Evolutionary conservation across 2,888 invertebrate species (phyloP).

Genomic region (Caenorhabditis virilis): DNA sequence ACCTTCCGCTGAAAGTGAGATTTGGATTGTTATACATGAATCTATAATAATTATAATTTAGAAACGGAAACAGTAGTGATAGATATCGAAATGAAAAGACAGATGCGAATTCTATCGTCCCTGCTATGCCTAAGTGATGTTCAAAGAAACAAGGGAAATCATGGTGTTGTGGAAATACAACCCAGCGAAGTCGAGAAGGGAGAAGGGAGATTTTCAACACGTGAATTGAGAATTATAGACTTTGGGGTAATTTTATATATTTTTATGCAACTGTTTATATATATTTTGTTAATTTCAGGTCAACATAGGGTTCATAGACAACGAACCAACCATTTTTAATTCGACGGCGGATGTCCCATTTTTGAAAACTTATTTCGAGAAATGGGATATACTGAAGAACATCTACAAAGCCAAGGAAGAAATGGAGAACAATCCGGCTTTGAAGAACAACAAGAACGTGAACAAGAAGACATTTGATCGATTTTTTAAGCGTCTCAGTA

Average conservation of each 20-base stretch:
- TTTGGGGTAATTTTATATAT: slow-evolving; percentile 23
- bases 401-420: slow-evolving; percentile 23
- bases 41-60: slow-evolving; percentile 26
- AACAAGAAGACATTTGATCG: slow-evolving; percentile 22
- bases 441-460: slow-evolving; percentile 26
- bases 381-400: slow-evolving; percentile 17
- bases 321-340: slow-evolving; percentile 22
- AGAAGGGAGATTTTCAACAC: slow-evolving; percentile 18
- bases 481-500: slow-evolving; percentile 25
- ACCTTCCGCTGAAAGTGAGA: slow-evolving; percentile 23
- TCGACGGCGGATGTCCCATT: slow-evolving; percentile 21
- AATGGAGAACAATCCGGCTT: slow-evolving; percentile 18
- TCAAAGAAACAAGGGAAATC: slow-evolving; percentile 20
- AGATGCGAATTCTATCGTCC: slow-evolving; percentile 19
- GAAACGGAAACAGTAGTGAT: slow-evolving; percentile 17
- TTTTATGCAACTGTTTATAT: slow-evolving; percentile 27
- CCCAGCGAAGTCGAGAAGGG: slow-evolving; percentile 18
- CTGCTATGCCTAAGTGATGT: slow-evolving; percentile 22
- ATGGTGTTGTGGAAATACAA: slow-evolving; percentile 21
- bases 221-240: slow-evolving; percentile 26
- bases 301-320: slow-evolving; percentile 26
- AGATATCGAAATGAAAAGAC: slow-evolving; percentile 23
- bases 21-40: slow-evolving; percentile 30
- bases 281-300: slow-evolving; percentile 32
- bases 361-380: slow-evolving; percentile 14